Evolutionary conservation across 2,113 vertebrate species (phyloP), one percentile per base, ranked within the genome.

Genomic region (Sphyrna mokarran): DNA sequence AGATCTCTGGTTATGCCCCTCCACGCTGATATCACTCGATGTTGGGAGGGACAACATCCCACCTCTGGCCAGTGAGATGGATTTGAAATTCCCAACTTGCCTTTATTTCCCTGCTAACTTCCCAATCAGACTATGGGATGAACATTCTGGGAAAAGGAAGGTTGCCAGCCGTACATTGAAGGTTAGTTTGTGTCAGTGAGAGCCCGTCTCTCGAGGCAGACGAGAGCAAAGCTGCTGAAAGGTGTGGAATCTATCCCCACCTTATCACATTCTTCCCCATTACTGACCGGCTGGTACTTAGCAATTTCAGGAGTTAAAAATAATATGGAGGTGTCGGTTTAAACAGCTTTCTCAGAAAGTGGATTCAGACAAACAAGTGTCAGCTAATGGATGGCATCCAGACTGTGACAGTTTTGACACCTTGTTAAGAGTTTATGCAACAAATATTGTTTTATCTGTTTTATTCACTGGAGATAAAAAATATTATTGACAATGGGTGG

Each of bases 251-350:
- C 43, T 23, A 33, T 72, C 22, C 13, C 66, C 22, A 37, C 22
- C 94, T 72, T 95, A 95, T 95, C 94, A 16, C 66, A 70, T 95
- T 95, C 68, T 48, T 40, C 72, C 22, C 40, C 23, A 23, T 43
- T 23, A 95, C 68, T 29, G 69, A 10, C 37, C 23, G n/a, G 0
- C 93, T 70, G 23, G 22, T 11, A 3, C 58, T 37, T 95, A 72
- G 72, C 68, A 95, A 72, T 43, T 76, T 1, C 94, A 95, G 43
- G 14, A 76, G 68, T 76, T 95, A 95, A 95, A 95, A 95, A 95
- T 95, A 95, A 95, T 13, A 29, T 37, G 3, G 94, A 95, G 69
- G 94, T 95, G 94, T 95, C 23, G 11, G 94, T 95, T 95, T 54
- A 95, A 70, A 70, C 22, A 40, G 94, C 68, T 72, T 95, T 40